These are phyloP conservation scores for Atrichornis clamosus DNA, from an alignment of 2,113 vertebrate species.

Conservation along the genomic window DNA sequence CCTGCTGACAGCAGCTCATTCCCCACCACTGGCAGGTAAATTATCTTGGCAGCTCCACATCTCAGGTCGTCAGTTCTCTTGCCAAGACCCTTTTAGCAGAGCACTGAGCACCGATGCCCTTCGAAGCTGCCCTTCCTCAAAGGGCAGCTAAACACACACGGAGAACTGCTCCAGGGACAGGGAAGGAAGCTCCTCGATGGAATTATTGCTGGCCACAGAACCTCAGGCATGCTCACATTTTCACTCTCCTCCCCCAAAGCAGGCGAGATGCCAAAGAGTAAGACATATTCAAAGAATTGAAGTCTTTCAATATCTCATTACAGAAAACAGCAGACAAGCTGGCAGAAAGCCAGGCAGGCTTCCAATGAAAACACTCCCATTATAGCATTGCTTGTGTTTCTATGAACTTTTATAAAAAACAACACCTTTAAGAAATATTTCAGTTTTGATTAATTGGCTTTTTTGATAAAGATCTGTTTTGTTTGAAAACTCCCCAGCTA, in stretches of 20 bases:
- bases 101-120: neutral
- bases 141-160: neutral
- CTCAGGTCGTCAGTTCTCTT: neutral
- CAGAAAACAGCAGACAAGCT: conserved; percentile 55
- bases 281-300: conserved; percentile 50
- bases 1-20: conserved; percentile 23
- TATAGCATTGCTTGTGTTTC: conserved; percentile 57
- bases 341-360: conserved; percentile 46
- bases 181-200: conserved; percentile 18
- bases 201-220: conserved; percentile 49
- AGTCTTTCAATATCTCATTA: conserved; percentile 64
- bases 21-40: neutral
- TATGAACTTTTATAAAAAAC: conserved; percentile 54
- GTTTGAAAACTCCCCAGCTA: conserved; percentile 53
- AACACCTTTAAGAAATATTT: conserved; percentile 61
- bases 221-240: conserved; percentile 23
- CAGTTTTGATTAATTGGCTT: conserved; percentile 56
- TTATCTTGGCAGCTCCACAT: neutral
- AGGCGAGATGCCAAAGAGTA: conserved; percentile 21
- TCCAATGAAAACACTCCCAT: conserved; percentile 62
- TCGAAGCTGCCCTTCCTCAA: neutral
- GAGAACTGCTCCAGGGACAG: neutral
- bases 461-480: conserved; percentile 58
- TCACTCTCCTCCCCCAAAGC: conserved; percentile 4
- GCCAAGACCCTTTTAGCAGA: conserved; percentile 2